These are phyloP conservation scores for Bolborhynchus lineola DNA, from an alignment of 2,113 vertebrate species.

Conservation along the genomic window DNA sequence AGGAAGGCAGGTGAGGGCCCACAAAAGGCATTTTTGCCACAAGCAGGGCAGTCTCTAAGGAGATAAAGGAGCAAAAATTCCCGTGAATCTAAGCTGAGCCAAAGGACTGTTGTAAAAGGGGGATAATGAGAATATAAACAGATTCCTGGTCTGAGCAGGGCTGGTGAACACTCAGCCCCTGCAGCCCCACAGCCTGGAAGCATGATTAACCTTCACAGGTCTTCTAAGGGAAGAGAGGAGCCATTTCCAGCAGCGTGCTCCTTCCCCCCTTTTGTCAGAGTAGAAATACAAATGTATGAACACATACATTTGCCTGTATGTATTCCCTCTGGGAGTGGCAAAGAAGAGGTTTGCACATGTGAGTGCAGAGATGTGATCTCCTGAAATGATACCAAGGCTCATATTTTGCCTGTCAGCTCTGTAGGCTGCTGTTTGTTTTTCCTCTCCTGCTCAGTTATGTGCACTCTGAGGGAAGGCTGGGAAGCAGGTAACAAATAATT, in stretches of 20 bases:
- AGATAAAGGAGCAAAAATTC: constrained; percentile 15
- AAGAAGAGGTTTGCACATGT: background rate
- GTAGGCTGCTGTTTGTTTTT: background rate
- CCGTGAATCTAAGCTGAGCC: background rate
- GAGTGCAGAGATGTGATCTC: background rate
- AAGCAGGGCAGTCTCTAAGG: background rate
- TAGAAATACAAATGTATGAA: background rate
- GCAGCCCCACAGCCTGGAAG: background rate
- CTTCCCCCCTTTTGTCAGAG: background rate
- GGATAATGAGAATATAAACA: background rate
- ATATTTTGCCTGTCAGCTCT: background rate
- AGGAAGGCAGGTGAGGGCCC: background rate
- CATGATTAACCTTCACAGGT: background rate
- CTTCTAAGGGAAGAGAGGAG: background rate
- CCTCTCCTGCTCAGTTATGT: background rate
- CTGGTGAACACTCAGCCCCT: accelerated
- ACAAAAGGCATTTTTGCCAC: background rate
- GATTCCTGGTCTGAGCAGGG: background rate
- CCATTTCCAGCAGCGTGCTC: background rate
- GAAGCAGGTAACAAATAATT: background rate
- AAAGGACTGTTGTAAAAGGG: background rate
- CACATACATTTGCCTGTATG: background rate
- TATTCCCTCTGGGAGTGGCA: background rate
- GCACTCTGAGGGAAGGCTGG: background rate
- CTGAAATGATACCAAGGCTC: background rate